A percentile compares a stretch with the other conserved stretches of the same genome.
Conservation (phyloP, 2,888 invertebrate species). For the Drosophila hamatofila region DNA sequence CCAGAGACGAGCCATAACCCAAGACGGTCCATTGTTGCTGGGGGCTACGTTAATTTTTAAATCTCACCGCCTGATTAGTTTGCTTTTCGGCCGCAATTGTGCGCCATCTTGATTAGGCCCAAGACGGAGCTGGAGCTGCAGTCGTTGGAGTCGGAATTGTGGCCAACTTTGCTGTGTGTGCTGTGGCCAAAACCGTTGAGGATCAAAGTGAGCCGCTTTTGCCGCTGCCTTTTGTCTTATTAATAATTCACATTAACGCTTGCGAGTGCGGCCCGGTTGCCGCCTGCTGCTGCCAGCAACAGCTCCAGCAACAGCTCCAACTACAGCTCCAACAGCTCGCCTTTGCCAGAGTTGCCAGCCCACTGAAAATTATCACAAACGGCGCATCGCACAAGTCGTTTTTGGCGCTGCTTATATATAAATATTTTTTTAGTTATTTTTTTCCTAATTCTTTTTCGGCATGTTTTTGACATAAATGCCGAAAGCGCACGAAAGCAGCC, state of each 20-base stretch:
- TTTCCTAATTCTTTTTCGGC: constrained; percentile 46
- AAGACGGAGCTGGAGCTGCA: not conserved
- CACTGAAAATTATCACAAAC: constrained; percentile 61
- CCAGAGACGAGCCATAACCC: not conserved
- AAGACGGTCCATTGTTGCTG: constrained; percentile 49
- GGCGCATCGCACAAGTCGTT: constrained; percentile 48
- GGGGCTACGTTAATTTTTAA: constrained; percentile 83
- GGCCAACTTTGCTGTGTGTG: constrained; percentile 14
- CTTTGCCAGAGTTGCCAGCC: constrained; percentile 62
- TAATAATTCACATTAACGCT: constrained; percentile 85
- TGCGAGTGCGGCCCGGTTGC: constrained; percentile 79
- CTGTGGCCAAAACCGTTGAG: constrained; percentile 14
- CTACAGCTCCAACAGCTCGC: constrained; percentile 17
- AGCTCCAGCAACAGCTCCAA: not conserved
- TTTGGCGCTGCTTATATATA: constrained; percentile 15
- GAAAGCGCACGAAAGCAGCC: constrained; percentile 74
- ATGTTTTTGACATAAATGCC: constrained; percentile 74
- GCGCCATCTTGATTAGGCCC: constrained; percentile 76
- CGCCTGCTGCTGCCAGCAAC: constrained; percentile 60
- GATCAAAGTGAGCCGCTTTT: constrained; percentile 75
- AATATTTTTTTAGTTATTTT: not conserved
- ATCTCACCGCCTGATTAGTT: constrained; percentile 85
- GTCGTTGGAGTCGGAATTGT: constrained; percentile 14
- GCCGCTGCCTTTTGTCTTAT: constrained; percentile 84
- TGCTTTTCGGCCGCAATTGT: constrained; percentile 67